phyloP scores from a whole-genome alignment of 1,140 invertebrate genomes.

The Streblospio benedicti region DNA sequence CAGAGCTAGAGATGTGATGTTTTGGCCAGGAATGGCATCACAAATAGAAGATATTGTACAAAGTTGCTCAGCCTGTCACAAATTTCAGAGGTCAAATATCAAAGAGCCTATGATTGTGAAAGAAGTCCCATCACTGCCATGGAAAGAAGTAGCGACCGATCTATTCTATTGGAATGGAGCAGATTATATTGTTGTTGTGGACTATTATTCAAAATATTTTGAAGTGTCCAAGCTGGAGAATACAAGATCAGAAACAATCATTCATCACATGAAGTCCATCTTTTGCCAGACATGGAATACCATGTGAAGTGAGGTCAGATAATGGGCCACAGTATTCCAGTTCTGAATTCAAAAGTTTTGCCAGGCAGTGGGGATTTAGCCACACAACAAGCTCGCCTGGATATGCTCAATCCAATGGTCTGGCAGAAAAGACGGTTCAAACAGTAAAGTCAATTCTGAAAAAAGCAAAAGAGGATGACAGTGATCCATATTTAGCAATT shows the following conservation, averaged over 20 bases:
- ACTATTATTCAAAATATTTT: conserved; percentile 27
- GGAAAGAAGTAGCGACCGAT: neutral
- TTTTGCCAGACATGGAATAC: conserved; percentile 26
- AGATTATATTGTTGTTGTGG: conserved; percentile 23
- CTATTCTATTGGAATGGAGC: neutral
- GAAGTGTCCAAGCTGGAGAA: conserved; percentile 18
- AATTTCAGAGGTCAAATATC: conserved; percentile 3
- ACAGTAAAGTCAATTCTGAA: conserved; percentile 1
- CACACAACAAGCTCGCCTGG: conserved; percentile 2
- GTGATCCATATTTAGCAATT: conserved; percentile 1
- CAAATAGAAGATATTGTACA: conserved; percentile 23
- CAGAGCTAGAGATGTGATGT: conserved; percentile 17
- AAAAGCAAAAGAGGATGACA: conserved; percentile 15
- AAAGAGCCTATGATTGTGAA: conserved; percentile 4
- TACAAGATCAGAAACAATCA: conserved; percentile 12
- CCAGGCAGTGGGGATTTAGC: neutral
- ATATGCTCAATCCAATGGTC: conserved; percentile 7
- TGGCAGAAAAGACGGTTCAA: neutral
- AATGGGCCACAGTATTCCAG: conserved; percentile 22
- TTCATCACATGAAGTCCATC: conserved; percentile 17
- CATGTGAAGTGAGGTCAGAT: conserved; percentile 21
- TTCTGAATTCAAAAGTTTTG: conserved; percentile 10
- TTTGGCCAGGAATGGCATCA: conserved; percentile 24
- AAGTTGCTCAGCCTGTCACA: conserved; percentile 20
- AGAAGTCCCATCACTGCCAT: neutral